Conservation (phyloP, 2,888 invertebrate genomes). For the Phalera bucephala region DNA sequence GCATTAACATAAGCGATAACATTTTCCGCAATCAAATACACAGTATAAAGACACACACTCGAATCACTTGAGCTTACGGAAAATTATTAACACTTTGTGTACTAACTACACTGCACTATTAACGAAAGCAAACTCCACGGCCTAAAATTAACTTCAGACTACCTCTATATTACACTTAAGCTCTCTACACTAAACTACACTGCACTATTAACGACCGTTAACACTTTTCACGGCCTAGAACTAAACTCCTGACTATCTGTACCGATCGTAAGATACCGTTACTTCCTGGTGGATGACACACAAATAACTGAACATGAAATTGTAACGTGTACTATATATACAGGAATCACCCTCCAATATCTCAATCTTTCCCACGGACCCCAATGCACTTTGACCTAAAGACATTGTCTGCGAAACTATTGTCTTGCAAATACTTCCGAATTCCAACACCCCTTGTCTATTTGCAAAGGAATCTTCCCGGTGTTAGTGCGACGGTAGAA, state of each 20-base stretch:
- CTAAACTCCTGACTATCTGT: not conserved
- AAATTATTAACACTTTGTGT: too few relatives aligned
- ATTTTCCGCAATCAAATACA: too few relatives aligned
- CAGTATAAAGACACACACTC: too few relatives aligned
- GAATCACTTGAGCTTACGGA: too few relatives aligned
- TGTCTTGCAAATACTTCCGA: constrained; percentile 66
- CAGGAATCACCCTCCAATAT: constrained; percentile 58
- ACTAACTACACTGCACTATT: too few relatives aligned
- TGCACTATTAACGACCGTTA: too few relatives aligned
- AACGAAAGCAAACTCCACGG: too few relatives aligned
- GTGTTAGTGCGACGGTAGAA: constrained; percentile 36
- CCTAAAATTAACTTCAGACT: too few relatives aligned
- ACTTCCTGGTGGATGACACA: constrained; percentile 66
- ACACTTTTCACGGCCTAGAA: too few relatives aligned
- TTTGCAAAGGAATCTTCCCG: constrained; percentile 33
- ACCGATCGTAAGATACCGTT: constrained; percentile 33
- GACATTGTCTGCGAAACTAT: constrained; percentile 64
- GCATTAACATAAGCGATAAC: too few relatives aligned
- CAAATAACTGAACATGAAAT: constrained; percentile 62
- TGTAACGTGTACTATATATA: constrained; percentile 63
- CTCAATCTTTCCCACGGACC: constrained; percentile 58
- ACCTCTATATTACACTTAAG: too few relatives aligned
- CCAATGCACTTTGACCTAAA: constrained; percentile 63
- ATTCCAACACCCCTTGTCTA: constrained; percentile 49
- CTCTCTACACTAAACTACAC: too few relatives aligned